phyloP scores from a whole-genome alignment of 2,888 invertebrate genomes.

The Cataglyphis livida region DNA sequence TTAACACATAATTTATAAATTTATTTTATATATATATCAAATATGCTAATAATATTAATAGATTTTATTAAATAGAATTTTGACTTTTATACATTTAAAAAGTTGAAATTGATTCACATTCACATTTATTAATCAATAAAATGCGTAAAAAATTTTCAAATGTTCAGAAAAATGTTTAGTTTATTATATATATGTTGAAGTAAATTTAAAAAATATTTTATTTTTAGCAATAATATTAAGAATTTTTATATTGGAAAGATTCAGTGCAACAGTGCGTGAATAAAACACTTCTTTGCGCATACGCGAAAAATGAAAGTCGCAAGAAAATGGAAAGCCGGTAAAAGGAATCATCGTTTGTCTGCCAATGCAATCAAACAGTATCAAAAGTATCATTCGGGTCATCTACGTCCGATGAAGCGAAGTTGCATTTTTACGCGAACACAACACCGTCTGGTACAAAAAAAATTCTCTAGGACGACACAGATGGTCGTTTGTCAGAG shows the following conservation, averaged over 20 bases:
- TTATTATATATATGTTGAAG: not conserved
- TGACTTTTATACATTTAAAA: not conserved
- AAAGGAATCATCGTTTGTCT: slow-evolving; percentile 15
- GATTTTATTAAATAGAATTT: not conserved
- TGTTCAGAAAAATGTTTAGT: not conserved
- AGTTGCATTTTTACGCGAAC: slow-evolving; percentile 52
- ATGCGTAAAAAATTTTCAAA: not conserved
- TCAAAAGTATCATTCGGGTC: slow-evolving; percentile 58
- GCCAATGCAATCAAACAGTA: slow-evolving; percentile 36
- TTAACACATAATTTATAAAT: not conserved
- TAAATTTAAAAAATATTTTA: not conserved
- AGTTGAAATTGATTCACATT: not conserved
- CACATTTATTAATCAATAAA: not conserved
- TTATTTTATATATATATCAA: not conserved
- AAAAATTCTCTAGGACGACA: not conserved
- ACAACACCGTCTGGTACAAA: not conserved
- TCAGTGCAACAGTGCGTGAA: not conserved
- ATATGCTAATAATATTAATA: not conserved
- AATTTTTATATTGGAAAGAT: not conserved
- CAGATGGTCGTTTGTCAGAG: slow-evolving; percentile 31
- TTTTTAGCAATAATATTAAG: not conserved
- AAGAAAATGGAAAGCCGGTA: not conserved
- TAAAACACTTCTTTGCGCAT: not conserved
- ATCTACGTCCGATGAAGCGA: slow-evolving; percentile 38
- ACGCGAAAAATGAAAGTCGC: not conserved